phyloP scores from a whole-genome alignment of 30 jellyfish, hydroid and myxozoan genomes.

The Hydractinia echinata region DNA sequence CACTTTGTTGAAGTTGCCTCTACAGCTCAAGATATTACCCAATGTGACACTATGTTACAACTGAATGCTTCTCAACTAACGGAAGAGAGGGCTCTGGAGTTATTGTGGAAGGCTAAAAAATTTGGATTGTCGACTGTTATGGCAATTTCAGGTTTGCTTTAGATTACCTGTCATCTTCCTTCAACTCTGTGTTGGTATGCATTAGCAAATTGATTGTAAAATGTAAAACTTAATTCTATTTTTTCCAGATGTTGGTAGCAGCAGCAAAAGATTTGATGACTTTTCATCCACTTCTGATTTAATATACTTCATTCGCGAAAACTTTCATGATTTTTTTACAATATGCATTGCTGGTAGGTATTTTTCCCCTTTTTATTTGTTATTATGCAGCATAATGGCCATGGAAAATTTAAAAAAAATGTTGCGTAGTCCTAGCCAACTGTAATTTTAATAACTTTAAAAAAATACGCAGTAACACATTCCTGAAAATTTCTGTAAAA shows the following conservation, averaged over 20 bases:
- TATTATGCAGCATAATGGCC: no score
- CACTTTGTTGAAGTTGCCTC: conserved; percentile 49
- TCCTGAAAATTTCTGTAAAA: no score
- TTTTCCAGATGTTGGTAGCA: conserved; percentile 15
- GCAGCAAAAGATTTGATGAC: conserved; percentile 15
- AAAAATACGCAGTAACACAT: no score
- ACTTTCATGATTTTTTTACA: conserved; percentile 58
- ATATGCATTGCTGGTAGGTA: conserved; percentile 82
- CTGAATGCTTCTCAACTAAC: conserved; percentile 50
- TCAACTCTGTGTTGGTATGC: no score
- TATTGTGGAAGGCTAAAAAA: conserved; percentile 50
- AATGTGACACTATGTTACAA: conserved; percentile 89
- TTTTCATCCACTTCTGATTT: conserved; percentile 61
- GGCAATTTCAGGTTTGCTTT: conserved; percentile 51
- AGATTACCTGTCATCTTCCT: no score
- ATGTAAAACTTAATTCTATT: not conserved
- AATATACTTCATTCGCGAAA: conserved; percentile 44
- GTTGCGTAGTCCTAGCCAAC: no score
- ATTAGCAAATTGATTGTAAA: not conserved
- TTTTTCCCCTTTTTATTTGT: no score
- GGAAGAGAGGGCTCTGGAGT: conserved; percentile 47
- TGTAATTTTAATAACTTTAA: no score
- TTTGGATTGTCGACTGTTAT: conserved; percentile 57
- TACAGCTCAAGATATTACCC: conserved; percentile 69
- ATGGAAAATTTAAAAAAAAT: no score